Evolutionary conservation across 2,888 invertebrate genomes (phyloP).

Genomic region (Apamea sordens): DNA sequence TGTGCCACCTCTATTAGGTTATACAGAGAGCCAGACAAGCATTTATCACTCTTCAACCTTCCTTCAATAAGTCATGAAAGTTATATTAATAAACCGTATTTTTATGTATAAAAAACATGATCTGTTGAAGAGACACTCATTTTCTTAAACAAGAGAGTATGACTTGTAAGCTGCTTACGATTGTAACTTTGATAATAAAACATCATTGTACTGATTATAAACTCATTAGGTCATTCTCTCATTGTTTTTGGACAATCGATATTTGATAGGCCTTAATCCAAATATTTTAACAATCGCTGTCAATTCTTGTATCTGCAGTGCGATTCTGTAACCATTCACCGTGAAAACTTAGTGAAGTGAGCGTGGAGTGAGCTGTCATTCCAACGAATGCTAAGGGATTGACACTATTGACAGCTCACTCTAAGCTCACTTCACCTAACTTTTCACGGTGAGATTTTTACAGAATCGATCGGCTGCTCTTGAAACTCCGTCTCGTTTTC

Average conservation of each 20-base stretch:
- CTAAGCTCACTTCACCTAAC: no score
- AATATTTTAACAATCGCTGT: conserved; percentile 5
- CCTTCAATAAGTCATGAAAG: neutral
- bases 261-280: neutral
- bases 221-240: conserved; percentile 2
- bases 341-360: no score
- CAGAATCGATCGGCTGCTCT: no score
- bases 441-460: no score
- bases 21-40: neutral
- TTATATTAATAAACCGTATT: neutral
- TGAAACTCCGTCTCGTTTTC: neutral
- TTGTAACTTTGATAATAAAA: neutral
- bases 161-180: neutral
- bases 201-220: conserved; percentile 21
- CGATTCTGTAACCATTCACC: no score
- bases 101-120: neutral
- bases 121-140: neutral
- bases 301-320: no score
- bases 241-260: conserved; percentile 26
- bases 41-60: neutral
- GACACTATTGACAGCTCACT: no score
- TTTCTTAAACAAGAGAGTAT: neutral
- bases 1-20: neutral
- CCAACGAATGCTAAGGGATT: no score
- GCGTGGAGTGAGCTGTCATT: no score